These are phyloP conservation scores for Drosophila pandora DNA, from an alignment of 1,140 invertebrate genomes.

Conservation along the genomic window DNA sequence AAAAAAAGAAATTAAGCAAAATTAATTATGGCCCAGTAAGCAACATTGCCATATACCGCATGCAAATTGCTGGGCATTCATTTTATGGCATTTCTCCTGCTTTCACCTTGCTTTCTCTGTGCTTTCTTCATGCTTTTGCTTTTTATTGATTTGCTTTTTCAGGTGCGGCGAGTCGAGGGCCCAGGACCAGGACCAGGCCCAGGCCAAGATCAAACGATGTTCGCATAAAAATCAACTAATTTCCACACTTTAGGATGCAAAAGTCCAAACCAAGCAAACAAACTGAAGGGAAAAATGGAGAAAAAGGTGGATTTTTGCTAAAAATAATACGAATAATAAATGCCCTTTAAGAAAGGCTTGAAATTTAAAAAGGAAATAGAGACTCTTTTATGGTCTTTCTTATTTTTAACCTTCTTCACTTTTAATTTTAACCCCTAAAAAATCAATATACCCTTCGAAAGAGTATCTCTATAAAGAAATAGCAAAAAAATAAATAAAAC, in stretches of 20 bases:
- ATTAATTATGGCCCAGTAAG: slow-evolving; percentile 73
- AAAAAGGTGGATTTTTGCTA: too few species aligned
- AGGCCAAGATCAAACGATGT: slow-evolving; percentile 51
- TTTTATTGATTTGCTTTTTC: slow-evolving; percentile 21
- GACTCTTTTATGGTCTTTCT: too few species aligned
- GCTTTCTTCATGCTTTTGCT: slow-evolving; percentile 4
- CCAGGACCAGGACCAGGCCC: too few species aligned
- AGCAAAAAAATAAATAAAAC: slow-evolving; percentile 14
- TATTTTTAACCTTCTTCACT: too few species aligned
- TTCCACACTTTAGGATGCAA: slow-evolving; percentile 68
- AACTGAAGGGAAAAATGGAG: background rate
- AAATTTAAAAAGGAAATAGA: too few species aligned
- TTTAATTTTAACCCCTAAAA: background rate
- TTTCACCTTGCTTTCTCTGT: slow-evolving; percentile 5
- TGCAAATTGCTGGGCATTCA: slow-evolving; percentile 48
- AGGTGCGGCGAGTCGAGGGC: background rate
- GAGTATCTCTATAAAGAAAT: background rate
- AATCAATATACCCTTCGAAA: background rate
- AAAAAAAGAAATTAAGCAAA: slow-evolving; percentile 52
- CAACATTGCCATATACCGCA: slow-evolving; percentile 43
- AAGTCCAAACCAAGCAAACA: slow-evolving; percentile 20
- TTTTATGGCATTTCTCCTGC: slow-evolving; percentile 25
- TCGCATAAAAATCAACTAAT: slow-evolving; percentile 71
- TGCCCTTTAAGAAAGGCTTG: too few species aligned
- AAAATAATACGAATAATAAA: too few species aligned